Evolutionary conservation across 2,797 vertebrate species (phyloP).

Genomic region (Pantherophis vulpinus): DNA sequence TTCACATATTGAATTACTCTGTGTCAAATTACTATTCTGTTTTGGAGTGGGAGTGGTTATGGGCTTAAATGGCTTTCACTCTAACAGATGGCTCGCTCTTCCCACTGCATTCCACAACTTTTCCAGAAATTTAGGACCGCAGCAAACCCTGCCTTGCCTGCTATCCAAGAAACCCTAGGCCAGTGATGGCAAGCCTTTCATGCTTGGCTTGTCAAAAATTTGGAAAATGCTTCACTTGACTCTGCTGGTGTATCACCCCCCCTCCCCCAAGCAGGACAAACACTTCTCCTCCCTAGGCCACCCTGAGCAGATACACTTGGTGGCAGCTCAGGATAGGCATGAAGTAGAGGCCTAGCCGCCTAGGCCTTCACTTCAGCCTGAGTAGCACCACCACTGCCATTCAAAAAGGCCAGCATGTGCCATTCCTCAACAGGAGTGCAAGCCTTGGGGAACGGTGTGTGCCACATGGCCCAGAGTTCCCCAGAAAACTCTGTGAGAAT

Average conservation of each 20-base stretch:
- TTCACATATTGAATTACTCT: neutral
- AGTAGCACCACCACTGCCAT: neutral
- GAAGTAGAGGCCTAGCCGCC: neutral
- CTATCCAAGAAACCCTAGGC: neutral
- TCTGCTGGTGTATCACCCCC: neutral
- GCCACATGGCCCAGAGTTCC: neutral
- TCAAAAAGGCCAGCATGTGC: neutral
- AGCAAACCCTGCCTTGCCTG: too few relatives aligned
- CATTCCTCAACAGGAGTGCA: neutral
- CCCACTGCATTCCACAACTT: neutral
- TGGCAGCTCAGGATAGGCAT: neutral
- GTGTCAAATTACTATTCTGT: neutral
- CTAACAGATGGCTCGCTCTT: neutral
- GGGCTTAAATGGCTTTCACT: neutral
- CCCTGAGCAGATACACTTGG: neutral
- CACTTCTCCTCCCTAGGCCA: neutral
- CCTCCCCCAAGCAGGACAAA: neutral
- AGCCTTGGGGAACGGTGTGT: neutral
- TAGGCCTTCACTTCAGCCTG: neutral
- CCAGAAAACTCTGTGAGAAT: neutral
- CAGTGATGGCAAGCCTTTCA: neutral
- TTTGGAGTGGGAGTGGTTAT: neutral
- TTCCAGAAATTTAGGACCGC: neutral
- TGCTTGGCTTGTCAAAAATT: neutral
- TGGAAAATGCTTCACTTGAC: neutral